phyloP scores from a whole-genome alignment of 2,888 invertebrate genomes.

The Amiota minor region DNA sequence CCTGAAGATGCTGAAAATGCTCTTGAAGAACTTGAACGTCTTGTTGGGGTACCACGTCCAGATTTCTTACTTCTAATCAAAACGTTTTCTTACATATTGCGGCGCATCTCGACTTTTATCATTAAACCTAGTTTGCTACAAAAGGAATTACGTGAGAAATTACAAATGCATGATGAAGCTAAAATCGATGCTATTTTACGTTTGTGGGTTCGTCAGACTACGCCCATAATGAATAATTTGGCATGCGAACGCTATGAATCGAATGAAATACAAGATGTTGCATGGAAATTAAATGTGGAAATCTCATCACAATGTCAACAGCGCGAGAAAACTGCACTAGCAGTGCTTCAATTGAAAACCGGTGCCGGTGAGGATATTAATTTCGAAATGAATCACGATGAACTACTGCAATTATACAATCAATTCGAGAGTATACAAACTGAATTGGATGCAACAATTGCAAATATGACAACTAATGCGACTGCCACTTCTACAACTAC shows the following conservation, averaged over 20 bases:
- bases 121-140: constrained; percentile 76
- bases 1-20: constrained; percentile 69
- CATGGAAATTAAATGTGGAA: constrained; percentile 77
- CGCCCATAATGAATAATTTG: constrained; percentile 75
- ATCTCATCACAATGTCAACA: constrained; percentile 74
- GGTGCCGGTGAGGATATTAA: constrained; percentile 73
- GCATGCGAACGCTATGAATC: constrained; percentile 69
- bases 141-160: constrained; percentile 73
- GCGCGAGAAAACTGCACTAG: constrained; percentile 74
- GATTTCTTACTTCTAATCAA: constrained; percentile 72
- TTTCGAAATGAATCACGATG: constrained; percentile 75
- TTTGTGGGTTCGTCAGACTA: constrained; percentile 75
- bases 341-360: constrained; percentile 74
- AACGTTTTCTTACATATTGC: constrained; percentile 74
- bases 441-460: constrained; percentile 69
- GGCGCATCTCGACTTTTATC: constrained; percentile 75
- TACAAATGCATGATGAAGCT: constrained; percentile 74
- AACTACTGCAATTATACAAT: constrained; percentile 75
- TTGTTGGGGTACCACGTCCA: constrained; percentile 69
- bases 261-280: constrained; percentile 75
- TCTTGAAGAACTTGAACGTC: constrained; percentile 70
- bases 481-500: not conserved
- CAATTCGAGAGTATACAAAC: constrained; percentile 76
- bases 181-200: constrained; percentile 76
- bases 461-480: constrained; percentile 46